Evolutionary conservation across 1,140 invertebrate genomes (phyloP).

Genomic region (Drosophila lowei): DNA sequence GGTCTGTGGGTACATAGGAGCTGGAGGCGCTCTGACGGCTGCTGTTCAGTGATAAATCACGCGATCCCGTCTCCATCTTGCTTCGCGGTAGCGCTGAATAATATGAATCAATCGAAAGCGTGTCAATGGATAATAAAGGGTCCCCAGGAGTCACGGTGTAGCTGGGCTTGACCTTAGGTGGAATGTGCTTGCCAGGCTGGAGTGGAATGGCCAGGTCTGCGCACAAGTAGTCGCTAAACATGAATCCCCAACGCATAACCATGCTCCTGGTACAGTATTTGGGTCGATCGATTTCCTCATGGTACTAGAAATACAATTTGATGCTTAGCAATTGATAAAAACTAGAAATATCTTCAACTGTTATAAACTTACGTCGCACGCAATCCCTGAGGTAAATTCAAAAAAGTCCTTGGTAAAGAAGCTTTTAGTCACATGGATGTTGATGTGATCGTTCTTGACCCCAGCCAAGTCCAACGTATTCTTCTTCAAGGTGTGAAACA

Average conservation of each 20-base stretch:
- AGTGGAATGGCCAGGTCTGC: constrained; percentile 59
- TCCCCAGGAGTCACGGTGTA: constrained; percentile 9
- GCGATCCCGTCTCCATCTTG: not conserved
- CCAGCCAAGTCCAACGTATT: constrained; percentile 43
- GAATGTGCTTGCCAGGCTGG: constrained; percentile 57
- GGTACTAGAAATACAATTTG: constrained; percentile 10
- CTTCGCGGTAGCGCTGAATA: constrained; percentile 1
- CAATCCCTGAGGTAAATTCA: constrained; percentile 58
- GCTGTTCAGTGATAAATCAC: not conserved
- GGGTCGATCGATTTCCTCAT: constrained; percentile 60
- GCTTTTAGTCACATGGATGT: constrained; percentile 46
- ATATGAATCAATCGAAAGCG: constrained; percentile 10
- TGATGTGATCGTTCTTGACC: constrained; percentile 20
- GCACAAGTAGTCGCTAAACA: constrained; percentile 71
- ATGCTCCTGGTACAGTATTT: constrained; percentile 68
- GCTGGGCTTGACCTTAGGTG: constrained; percentile 26
- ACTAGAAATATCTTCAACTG: not conserved
- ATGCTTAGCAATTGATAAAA: not conserved
- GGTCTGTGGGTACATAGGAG: constrained; percentile 19
- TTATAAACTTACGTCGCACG: constrained; percentile 56
- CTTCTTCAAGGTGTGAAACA: constrained; percentile 64
- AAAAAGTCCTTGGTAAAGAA: constrained; percentile 59
- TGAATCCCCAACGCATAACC: constrained; percentile 67
- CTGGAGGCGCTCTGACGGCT: constrained; percentile 2
- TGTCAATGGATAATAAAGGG: not conserved